Percentiles rank a stretch among this genome's conserved stretches.
Conservation (phyloP, 2,113 vertebrate genomes). For the Oncorhynchus masou region DNA sequence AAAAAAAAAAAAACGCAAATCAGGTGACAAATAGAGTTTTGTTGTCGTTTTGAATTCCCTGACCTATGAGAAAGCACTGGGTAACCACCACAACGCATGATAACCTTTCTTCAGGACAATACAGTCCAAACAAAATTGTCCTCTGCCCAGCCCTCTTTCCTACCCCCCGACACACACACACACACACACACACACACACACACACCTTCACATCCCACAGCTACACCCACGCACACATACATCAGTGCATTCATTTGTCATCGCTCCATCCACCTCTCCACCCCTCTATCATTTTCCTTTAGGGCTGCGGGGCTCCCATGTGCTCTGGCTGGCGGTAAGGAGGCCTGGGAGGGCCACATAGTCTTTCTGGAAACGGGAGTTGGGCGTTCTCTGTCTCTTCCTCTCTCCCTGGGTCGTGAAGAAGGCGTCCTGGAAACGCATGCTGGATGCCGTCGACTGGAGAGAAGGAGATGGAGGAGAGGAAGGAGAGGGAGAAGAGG, state of each 20-base stretch:
- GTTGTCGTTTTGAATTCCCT: conserved; percentile 57
- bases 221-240: conserved; percentile 4
- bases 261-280: background rate
- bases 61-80: conserved; percentile 62
- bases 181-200: background rate
- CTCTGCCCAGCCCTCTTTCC: background rate
- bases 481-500: too few species aligned
- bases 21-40: conserved; percentile 60
- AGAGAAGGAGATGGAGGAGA: too few species aligned
- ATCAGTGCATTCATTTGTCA: conserved; percentile 59
- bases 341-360: conserved; percentile 89
- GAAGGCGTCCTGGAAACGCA: conserved; percentile 95
- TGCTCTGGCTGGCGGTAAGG: conserved; percentile 77
- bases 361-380: conserved; percentile 91
- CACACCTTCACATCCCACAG: conserved; percentile 5
- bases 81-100: conserved; percentile 36
- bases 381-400: conserved; percentile 89
- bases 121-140: conserved; percentile 25
- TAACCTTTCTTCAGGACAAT: conserved; percentile 15
- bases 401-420: conserved; percentile 87
- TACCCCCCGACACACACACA: background rate
- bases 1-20: conserved; percentile 33
- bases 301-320: conserved; percentile 77
- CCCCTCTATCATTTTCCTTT: conserved; percentile 73
- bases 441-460: conserved; percentile 94